phyloP scores from a whole-genome alignment of 2,888 invertebrate genomes.

The Argyra leucocephala region DNA sequence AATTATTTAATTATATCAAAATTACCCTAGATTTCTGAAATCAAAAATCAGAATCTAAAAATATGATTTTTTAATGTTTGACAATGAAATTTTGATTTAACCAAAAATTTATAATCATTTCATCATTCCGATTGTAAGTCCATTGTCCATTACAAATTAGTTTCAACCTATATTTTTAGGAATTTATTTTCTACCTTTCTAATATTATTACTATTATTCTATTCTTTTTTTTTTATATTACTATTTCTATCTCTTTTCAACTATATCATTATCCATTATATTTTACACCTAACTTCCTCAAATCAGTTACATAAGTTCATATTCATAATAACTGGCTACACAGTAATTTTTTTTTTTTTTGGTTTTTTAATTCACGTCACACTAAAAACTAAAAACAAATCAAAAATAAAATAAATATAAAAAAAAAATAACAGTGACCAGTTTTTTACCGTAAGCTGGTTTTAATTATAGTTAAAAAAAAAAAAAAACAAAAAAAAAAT shows the following conservation, averaged over 20 bases:
- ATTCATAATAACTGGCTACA: not conserved
- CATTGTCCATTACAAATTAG: too few relatives aligned
- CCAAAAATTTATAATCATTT: too few relatives aligned
- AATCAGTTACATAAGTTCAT: not conserved
- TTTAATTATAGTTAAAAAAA: not conserved
- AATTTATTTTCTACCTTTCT: not conserved
- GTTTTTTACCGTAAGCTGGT: slow-evolving; percentile 3
- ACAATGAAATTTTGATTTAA: too few relatives aligned
- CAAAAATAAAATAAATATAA: not conserved
- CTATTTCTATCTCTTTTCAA: not conserved
- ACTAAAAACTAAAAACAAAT: not conserved
- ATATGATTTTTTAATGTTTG: too few relatives aligned
- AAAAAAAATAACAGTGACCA: not conserved
- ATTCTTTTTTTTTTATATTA: not conserved
- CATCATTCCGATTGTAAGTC: too few relatives aligned
- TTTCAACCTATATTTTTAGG: not conserved
- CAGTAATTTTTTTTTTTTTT: not conserved
- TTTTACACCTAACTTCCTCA: not conserved
- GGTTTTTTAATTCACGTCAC: not conserved
- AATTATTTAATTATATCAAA: too few relatives aligned
- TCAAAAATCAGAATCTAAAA: too few relatives aligned
- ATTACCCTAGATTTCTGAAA: too few relatives aligned
- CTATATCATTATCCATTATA: not conserved
- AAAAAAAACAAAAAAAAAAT: not conserved
- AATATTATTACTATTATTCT: not conserved